Conservation (phyloP, 2,888 invertebrate species). For the Andrena hattorfiana region DNA sequence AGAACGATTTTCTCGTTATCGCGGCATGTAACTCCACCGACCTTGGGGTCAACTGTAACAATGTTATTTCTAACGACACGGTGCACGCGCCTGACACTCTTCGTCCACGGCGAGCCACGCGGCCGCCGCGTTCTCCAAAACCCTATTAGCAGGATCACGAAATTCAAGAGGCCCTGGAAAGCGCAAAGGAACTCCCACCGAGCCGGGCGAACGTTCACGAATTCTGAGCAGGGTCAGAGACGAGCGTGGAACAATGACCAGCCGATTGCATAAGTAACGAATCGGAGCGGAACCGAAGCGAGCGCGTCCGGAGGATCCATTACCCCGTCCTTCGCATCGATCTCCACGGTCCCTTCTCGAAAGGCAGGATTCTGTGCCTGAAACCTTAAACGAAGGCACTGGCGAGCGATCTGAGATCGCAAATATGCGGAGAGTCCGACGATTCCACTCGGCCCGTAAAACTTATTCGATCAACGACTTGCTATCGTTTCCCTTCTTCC, state of each 20-base stretch:
- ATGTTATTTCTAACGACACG: constrained; percentile 47
- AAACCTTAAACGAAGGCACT: neutral
- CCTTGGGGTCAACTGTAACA: constrained; percentile 62
- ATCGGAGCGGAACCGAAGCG: constrained; percentile 10
- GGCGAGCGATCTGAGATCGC: constrained; percentile 19
- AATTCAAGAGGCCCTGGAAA: too few relatives aligned
- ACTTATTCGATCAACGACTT: neutral
- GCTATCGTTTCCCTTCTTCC: neutral
- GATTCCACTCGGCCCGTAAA: constrained; percentile 15
- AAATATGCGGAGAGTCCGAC: constrained; percentile 48
- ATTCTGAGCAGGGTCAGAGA: constrained; percentile 30
- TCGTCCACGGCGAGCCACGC: neutral
- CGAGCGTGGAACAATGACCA: constrained; percentile 26
- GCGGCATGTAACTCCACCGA: constrained; percentile 61
- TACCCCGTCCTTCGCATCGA: neutral
- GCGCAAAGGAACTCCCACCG: neutral
- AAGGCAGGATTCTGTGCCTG: neutral
- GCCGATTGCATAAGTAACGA: constrained; percentile 27
- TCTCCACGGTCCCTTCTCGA: neutral
- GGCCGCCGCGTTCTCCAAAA: neutral
- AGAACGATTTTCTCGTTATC: constrained; percentile 73
- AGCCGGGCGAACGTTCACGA: neutral
- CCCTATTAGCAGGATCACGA: too few relatives aligned
- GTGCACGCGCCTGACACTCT: neutral
- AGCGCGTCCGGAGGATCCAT: constrained; percentile 5